phyloP scores from a whole-genome alignment of 2,888 invertebrate genomes.

The Cryptus armator region DNA sequence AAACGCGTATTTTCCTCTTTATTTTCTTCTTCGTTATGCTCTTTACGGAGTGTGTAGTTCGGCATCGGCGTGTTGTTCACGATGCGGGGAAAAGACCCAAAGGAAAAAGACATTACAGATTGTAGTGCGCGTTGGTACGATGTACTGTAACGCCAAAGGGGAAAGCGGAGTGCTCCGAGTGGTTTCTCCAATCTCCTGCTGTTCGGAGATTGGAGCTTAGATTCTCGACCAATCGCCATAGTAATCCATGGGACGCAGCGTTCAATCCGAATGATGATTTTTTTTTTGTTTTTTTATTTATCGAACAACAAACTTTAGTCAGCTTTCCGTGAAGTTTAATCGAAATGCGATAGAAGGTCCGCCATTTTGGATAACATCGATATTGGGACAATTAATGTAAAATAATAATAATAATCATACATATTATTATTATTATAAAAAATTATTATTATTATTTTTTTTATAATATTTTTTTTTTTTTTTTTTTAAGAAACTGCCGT shows the following conservation, averaged over 20 bases:
- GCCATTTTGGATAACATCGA: too few relatives aligned
- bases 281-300: background rate
- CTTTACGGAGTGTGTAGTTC: background rate
- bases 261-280: background rate
- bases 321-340: too few relatives aligned
- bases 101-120: background rate
- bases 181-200: conserved; percentile 11
- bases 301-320: background rate
- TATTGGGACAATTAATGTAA: too few relatives aligned
- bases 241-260: background rate
- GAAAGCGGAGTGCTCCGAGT: conserved; percentile 15
- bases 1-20: conserved; percentile 14
- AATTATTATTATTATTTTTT: too few relatives aligned
- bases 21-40: background rate
- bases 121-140: background rate
- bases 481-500: too few relatives aligned
- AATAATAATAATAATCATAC: too few relatives aligned
- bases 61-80: too few relatives aligned
- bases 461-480: too few relatives aligned
- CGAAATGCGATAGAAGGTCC: too few relatives aligned
- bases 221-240: conserved; percentile 5
- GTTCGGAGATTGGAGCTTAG: background rate
- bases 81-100: background rate
- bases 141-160: conserved; percentile 2
- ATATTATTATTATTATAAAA: too few relatives aligned